Evolutionary conservation across 2,113 vertebrate genomes (phyloP), one percentile per base, ranked within the genome.

Genomic region (Colaptes auratus): DNA sequence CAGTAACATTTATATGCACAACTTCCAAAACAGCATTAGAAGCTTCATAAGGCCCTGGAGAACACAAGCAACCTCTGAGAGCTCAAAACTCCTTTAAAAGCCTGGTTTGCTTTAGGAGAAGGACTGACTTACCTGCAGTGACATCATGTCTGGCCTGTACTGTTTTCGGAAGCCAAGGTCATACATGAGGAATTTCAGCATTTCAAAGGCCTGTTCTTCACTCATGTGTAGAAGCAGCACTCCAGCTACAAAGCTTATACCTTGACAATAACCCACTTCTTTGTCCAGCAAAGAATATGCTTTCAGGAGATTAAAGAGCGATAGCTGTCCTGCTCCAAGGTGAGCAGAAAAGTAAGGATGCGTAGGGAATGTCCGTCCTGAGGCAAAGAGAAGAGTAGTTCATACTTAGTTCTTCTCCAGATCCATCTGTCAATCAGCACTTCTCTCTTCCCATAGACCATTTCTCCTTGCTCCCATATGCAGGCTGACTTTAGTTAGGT

Each of bases 191-290:
- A 99, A 99, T 88, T 99, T 99, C 67, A 99, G 97, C 97, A 99
- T 99, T 96, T 99, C 98, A 31, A 99, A 99, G 85, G 99, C 99
- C 96, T 99, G 99, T 30, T 99, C 99, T 89, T 99, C 99, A 44
- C 98, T 99, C 99, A 99, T 99, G 95, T 99, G 99, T 35, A 99
- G 97, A 93, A 99, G 98, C 88, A 99, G 97, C 52, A 99, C 98
- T 25, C 99, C 99, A 3, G 99, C 99, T 96, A 99, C 98, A 63
- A 99, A 99, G 97, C 99, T 99, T 95, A 99, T 98, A 8, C 99
- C 99, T 96, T 99, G 99, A 95, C 99, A 99, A 97, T 99, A 99
- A 91, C 99, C 99, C 66, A 99, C 99, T 98, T 99, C 99, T 89
- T 98, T 98, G 98, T 99, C 99, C 98, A 99, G 98, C 97, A 99